Base-by-base conservation (phyloP, 1,140 invertebrate genomes). In the Pteromalus puparum region DNA sequence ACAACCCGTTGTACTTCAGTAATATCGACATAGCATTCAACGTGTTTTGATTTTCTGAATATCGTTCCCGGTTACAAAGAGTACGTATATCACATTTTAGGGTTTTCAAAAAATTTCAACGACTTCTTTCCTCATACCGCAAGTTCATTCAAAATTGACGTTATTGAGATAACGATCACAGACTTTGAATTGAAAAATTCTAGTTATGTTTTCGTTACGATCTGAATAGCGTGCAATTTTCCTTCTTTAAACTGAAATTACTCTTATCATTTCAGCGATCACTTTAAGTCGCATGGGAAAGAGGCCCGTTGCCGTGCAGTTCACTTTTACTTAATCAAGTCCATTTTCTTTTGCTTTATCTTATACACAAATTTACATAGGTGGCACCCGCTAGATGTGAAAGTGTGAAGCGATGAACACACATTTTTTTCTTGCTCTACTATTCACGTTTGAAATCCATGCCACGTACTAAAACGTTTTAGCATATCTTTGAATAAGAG, bases 301-400 rank as follows among this genome's bases (percentile, higher is more conserved):
- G 48, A 81, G 78, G 34, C 81, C 83, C 73, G 48, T 85, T 77
- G 65, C 34, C 34, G 38, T 70, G 42, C 21, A 10, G 42, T 82
- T 85, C 67, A 46, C 75, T 77, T 65, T 68, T 85, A 46, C 26
- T 75, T 76, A 34, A 70, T 42, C 12, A 21, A 76, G 34, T 85
- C 26, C 61, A 15, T 75, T 81, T 81, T 70, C 1, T n/a, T 81
- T 84, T 61, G 42, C 73, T 70, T 83, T 82, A 73, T 68, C 82
- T 84, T 90, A 86, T 90, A 88, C 87, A 89, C 79, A 90, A 86
- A 90, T 90, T 90, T 90, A 90, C 89, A 90, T 88, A 82, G 82
- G 82, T 82, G 83, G 84, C 80, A 85, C 48, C 75, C 70, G 46
- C 26, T 81, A 80, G 70, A n/a, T 9, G 53, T 46, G n/a, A 61